Conservation (phyloP, 2,888 invertebrate species). For the Octonoba sinensis region DNA sequence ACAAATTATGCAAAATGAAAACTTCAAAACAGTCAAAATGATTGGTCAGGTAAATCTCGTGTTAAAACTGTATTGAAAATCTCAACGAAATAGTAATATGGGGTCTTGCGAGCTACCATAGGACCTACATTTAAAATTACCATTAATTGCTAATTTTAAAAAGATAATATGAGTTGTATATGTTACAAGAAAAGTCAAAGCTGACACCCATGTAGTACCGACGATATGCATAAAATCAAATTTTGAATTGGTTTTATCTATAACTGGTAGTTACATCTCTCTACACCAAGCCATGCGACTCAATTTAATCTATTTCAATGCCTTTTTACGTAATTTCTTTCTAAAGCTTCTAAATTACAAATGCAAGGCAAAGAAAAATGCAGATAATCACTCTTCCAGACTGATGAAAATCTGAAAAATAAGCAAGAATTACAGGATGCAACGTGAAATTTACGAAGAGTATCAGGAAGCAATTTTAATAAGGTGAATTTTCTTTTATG, state of each 20-base stretch:
- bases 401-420: constrained; percentile 35
- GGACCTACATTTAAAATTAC: no score
- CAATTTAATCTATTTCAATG: constrained; percentile 10
- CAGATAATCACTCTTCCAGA: constrained; percentile 30
- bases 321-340: neutral
- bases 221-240: neutral
- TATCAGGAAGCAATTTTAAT: neutral
- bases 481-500: neutral
- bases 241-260: no score
- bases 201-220: constrained; percentile 25
- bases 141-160: no score
- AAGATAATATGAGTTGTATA: neutral
- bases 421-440: constrained; percentile 16
- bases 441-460: neutral
- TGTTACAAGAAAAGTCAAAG: neutral
- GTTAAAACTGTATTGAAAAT: no score
- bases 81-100: no score
- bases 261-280: neutral
- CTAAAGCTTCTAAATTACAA: constrained; percentile 49
- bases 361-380: constrained; percentile 47
- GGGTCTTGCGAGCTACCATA: no score
- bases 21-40: no score
- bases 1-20: no score
- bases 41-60: no score
- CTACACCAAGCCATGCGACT: constrained; percentile 49